Conservation (phyloP, 1,140 invertebrate genomes). For the Tribolium castaneum region DNA sequence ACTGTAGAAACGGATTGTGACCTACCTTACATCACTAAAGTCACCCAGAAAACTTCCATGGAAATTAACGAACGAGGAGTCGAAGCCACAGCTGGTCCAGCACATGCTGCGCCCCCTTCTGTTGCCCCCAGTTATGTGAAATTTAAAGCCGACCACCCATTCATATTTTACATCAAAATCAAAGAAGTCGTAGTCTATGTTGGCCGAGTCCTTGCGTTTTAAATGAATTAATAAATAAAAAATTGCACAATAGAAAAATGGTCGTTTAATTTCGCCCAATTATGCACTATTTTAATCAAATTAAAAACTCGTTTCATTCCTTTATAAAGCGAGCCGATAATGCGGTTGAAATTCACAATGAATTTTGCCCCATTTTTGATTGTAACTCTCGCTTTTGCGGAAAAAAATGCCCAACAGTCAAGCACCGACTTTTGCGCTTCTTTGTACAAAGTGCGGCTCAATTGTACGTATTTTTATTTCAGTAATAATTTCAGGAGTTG, state of each 20-base stretch:
- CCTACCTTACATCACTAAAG: neutral
- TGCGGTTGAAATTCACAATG: too few species aligned
- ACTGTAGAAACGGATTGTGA: too few species aligned
- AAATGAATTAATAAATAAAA: neutral
- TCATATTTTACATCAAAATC: slow-evolving; percentile 10
- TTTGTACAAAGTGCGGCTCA: neutral
- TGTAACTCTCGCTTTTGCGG: too few species aligned
- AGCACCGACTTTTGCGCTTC: too few species aligned
- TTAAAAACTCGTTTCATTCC: too few species aligned
- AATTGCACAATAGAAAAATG: slow-evolving; percentile 49
- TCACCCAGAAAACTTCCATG: slow-evolving; percentile 74
- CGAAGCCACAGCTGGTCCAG: slow-evolving; percentile 70
- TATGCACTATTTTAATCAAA: too few species aligned
- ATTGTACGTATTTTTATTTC: neutral
- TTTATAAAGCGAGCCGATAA: too few species aligned
- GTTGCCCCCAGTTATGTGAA: slow-evolving; percentile 56
- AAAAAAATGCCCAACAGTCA: too few species aligned
- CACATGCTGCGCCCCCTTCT: neutral
- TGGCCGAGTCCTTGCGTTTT: neutral
- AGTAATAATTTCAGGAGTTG: slow-evolving; percentile 41
- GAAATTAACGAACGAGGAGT: slow-evolving; percentile 77
- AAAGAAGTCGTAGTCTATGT: neutral
- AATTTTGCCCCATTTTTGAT: too few species aligned
- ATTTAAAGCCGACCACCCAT: slow-evolving; percentile 5
- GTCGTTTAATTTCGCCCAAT: neutral